Conservation (phyloP, 2,113 vertebrate genomes). For the Cromileptes altivelis region DNA sequence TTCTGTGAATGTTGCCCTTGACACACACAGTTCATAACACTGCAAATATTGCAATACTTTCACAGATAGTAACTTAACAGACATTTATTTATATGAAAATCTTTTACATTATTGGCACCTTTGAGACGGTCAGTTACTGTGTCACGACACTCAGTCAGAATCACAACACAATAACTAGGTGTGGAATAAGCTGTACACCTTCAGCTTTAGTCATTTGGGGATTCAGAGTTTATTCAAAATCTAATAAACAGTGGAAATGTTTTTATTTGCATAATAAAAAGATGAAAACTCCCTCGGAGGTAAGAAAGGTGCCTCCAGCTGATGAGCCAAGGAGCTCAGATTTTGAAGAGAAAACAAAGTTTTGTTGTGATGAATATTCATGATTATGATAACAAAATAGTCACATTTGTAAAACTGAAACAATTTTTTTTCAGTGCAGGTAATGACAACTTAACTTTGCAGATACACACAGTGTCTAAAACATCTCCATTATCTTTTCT, state of each 20-base stretch:
- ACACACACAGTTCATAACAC: no score
- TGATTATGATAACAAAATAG: constrained; percentile 4
- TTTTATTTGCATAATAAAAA: not conserved
- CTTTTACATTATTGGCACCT: not conserved
- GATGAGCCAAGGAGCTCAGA: not conserved
- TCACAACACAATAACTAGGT: not conserved
- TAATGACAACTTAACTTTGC: not conserved
- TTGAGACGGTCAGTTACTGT: not conserved
- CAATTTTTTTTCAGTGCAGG: constrained; percentile 7
- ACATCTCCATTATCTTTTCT: not conserved
- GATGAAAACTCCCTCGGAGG: not conserved
- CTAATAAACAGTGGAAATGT: not conserved
- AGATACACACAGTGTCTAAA: not conserved
- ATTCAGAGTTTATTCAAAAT: not conserved
- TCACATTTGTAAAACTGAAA: constrained; percentile 7
- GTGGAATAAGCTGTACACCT: not conserved
- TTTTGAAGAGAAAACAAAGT: not conserved
- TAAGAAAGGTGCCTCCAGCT: not conserved
- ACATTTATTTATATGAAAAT: no score
- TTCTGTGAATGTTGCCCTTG: no score
- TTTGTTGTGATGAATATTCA: constrained; percentile 20
- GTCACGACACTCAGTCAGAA: not conserved
- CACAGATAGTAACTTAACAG: no score
- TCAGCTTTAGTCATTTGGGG: not conserved
- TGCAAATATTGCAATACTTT: no score